These are phyloP conservation scores for Teleogryllus oceanicus DNA, from an alignment of 2,888 invertebrate species.

Conservation along the genomic window DNA sequence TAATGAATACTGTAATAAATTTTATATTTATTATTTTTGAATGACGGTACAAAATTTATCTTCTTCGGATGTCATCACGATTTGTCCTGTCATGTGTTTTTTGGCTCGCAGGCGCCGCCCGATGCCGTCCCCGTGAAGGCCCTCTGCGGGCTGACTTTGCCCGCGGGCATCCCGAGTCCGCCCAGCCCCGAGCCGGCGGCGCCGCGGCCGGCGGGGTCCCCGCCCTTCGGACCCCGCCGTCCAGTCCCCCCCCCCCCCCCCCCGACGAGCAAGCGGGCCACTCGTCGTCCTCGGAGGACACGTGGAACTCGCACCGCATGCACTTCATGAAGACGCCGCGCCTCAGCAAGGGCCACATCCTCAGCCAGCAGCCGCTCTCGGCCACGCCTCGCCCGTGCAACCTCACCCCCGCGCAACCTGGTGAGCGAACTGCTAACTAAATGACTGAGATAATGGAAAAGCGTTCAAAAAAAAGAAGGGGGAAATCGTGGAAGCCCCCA, in stretches of 20 bases:
- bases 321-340: conserved; percentile 34
- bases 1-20: too few species aligned
- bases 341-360: conserved; percentile 30
- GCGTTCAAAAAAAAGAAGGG: too few species aligned
- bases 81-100: too few species aligned
- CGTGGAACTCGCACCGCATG: conserved; percentile 41
- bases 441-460: too few species aligned
- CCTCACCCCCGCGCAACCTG: neutral
- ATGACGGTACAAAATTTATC: too few species aligned
- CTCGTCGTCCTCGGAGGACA: conserved; percentile 38
- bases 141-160: conserved; percentile 48
- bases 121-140: neutral
- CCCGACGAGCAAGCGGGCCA: conserved; percentile 27
- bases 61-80: too few species aligned
- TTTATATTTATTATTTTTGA: too few species aligned
- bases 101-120: neutral
- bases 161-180: conserved; percentile 55
- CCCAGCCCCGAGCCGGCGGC: conserved; percentile 47
- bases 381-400: neutral
- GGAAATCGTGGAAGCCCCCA: too few species aligned
- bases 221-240: conserved; percentile 18
- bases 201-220: conserved; percentile 22
- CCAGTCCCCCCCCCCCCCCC: too few species aligned
- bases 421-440: neutral
- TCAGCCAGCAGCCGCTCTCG: conserved; percentile 6